Percentiles rank a stretch among this genome's conserved stretches.
These are phyloP conservation scores for Epinephelus fuscoguttatus DNA, from an alignment of 2,113 vertebrate species.

Conservation along the genomic window DNA sequence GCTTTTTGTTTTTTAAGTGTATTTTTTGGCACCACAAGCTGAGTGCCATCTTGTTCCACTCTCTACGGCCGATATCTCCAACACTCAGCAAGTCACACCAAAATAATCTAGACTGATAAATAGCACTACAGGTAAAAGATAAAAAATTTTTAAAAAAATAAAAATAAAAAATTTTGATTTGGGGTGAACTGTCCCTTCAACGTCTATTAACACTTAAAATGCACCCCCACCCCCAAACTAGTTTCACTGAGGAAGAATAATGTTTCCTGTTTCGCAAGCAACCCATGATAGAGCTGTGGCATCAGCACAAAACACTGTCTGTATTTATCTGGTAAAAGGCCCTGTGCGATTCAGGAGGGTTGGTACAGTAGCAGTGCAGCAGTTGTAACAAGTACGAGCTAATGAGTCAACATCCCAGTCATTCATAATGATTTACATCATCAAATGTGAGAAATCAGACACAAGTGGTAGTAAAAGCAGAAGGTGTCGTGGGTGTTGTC, in stretches of 20 bases:
- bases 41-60: no score
- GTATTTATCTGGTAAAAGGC: neutral
- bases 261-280: conserved; percentile 19
- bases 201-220: neutral
- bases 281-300: neutral
- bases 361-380: neutral
- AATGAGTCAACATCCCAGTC: neutral
- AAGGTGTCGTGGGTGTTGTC: neutral
- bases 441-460: neutral
- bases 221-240: neutral
- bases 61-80: no score
- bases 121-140: no score
- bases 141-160: no score
- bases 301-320: neutral
- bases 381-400: neutral
- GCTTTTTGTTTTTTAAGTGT: no score
- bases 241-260: conserved; percentile 22
- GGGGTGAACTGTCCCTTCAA: no score
- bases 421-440: neutral
- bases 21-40: no score
- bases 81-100: no score
- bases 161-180: no score
- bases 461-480: neutral
- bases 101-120: no score
- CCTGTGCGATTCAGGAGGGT: neutral